Evolutionary conservation across 2,888 invertebrate genomes (phyloP).

Genomic region (Yponomeuta cagnagella): DNA sequence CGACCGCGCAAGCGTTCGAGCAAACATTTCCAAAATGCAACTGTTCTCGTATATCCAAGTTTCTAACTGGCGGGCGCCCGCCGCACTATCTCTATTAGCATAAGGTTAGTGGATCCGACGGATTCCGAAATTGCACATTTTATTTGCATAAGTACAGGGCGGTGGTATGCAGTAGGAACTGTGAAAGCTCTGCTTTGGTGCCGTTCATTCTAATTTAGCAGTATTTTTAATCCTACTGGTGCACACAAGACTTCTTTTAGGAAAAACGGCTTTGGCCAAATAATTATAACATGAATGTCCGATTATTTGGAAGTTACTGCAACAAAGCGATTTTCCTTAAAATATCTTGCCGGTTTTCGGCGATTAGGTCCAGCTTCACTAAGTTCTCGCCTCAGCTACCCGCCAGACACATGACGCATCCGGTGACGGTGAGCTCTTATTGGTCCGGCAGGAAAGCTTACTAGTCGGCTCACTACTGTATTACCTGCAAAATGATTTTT

Average conservation of each 20-base stretch:
- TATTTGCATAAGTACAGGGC: slow-evolving; percentile 43
- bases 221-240: too few relatives aligned
- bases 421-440: too few relatives aligned
- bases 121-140: slow-evolving; percentile 34
- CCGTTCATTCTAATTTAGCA: neutral
- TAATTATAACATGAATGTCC: neutral
- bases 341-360: too few relatives aligned
- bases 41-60: neutral
- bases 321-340: too few relatives aligned
- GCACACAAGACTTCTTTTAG: neutral
- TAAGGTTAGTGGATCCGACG: slow-evolving; percentile 41
- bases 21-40: neutral
- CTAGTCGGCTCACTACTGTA: too few relatives aligned
- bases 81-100: slow-evolving; percentile 36
- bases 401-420: too few relatives aligned
- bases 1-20: neutral
- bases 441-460: too few relatives aligned
- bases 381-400: too few relatives aligned
- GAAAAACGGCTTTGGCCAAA: neutral
- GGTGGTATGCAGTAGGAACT: neutral
- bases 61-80: neutral
- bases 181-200: neutral
- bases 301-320: too few relatives aligned
- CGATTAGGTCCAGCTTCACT: too few relatives aligned
- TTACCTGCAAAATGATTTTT: too few relatives aligned